Percentiles rank a stretch among this genome's conserved stretches.
Conservation (phyloP, 2,113 vertebrate species). For the Ophiodon elongatus region DNA sequence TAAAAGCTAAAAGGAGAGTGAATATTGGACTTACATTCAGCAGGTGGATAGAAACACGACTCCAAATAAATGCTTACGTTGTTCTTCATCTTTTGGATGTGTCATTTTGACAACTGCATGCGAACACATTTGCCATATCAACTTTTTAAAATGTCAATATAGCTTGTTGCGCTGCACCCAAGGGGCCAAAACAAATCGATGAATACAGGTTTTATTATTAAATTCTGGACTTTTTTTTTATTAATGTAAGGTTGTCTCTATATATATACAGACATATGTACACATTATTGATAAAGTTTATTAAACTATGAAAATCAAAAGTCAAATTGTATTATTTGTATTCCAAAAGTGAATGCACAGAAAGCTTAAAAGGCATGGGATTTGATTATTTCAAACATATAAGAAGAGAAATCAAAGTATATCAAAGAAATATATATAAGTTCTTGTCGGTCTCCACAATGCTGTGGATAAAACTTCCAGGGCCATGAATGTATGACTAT, state of each 20-base stretch:
- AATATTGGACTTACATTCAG: background rate
- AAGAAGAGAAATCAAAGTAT: too few relatives aligned
- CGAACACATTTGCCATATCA: background rate
- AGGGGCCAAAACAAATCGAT: background rate
- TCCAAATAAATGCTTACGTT: background rate
- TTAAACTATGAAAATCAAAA: background rate
- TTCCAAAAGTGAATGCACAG: background rate
- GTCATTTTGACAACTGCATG: background rate
- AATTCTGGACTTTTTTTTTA: background rate
- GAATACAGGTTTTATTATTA: background rate
- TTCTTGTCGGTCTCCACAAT: slow-evolving; percentile 23
- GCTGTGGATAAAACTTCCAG: slow-evolving; percentile 55
- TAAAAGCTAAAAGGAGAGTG: background rate
- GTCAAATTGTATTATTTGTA: background rate
- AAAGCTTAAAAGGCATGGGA: background rate
- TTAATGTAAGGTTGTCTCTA: background rate
- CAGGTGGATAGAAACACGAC: background rate
- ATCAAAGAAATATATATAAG: too few relatives aligned
- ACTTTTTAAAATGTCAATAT: background rate
- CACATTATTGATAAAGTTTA: background rate
- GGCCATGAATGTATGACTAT: slow-evolving; percentile 52
- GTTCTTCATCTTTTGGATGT: background rate
- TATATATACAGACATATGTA: background rate
- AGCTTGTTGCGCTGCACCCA: background rate
- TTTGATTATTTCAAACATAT: background rate